These are phyloP conservation scores for Calephelis virginiensis DNA, from an alignment of 1,140 invertebrate species.

Conservation along the genomic window DNA sequence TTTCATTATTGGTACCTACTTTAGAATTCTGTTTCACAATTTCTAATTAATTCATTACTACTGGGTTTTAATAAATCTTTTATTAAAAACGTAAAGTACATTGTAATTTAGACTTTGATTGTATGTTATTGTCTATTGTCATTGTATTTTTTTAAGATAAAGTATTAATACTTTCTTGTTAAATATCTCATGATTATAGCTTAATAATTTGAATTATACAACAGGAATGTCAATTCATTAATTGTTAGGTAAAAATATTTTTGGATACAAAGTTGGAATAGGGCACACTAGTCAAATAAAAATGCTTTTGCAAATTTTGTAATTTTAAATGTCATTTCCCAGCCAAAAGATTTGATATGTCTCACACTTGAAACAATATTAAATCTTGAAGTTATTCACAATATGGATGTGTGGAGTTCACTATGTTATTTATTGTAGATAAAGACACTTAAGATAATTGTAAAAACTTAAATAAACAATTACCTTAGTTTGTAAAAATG, in stretches of 20 bases:
- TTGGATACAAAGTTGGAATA: too few relatives aligned
- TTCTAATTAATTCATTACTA: constrained; percentile 75
- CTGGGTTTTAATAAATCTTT: constrained; percentile 32
- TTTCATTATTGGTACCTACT: constrained; percentile 78
- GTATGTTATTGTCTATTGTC: not conserved
- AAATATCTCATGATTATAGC: not conserved
- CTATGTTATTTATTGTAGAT: constrained; percentile 35
- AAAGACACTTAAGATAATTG: constrained; percentile 40
- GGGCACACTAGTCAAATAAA: too few relatives aligned
- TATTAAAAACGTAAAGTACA: constrained; percentile 14
- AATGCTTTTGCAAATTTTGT: too few relatives aligned
- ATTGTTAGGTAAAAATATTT: too few relatives aligned
- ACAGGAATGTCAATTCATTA: too few relatives aligned
- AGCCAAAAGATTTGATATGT: not conserved
- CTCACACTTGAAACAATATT: not conserved
- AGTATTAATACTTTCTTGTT: not conserved
- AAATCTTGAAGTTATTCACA: not conserved
- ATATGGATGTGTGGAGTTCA: constrained; percentile 27
- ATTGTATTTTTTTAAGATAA: constrained; percentile 1
- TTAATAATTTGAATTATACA: not conserved
- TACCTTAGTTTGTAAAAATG: constrained; percentile 37
- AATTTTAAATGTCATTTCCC: too few relatives aligned
- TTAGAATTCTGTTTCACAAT: constrained; percentile 74
- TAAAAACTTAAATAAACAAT: constrained; percentile 42
- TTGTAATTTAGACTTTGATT: constrained; percentile 2